Percentiles rank a stretch among this genome's conserved stretches.
phyloP scores from a whole-genome alignment of 2,888 invertebrate species.

The Campoplex capitator region DNA sequence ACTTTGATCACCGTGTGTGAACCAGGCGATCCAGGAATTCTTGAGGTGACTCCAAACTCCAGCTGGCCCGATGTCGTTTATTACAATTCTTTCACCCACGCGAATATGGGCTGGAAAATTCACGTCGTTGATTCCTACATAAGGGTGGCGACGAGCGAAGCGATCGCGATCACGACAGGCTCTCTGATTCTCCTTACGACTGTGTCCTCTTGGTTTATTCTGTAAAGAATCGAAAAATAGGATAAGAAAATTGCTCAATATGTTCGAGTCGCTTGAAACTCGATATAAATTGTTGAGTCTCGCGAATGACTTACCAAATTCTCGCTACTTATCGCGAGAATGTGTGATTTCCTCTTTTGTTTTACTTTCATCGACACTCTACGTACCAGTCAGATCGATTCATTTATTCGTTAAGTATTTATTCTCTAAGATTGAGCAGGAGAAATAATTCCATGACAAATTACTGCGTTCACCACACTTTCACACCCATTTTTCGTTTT shows the following conservation, averaged over 20 bases:
- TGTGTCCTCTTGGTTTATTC: conserved; percentile 69
- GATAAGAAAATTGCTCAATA: conserved; percentile 70
- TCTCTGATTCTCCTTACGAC: conserved; percentile 67
- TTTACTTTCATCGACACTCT: not conserved
- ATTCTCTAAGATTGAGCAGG: conserved; percentile 1
- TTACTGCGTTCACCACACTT: not conserved
- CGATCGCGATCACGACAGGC: conserved; percentile 68
- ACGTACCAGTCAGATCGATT: conserved; percentile 5
- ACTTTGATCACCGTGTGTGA: conserved; percentile 90
- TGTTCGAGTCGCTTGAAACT: not conserved
- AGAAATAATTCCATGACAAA: not conserved
- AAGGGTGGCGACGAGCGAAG: conserved; percentile 74
- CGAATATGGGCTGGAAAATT: conserved; percentile 98
- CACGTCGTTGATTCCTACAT: conserved; percentile 93
- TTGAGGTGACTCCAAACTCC: conserved; percentile 94
- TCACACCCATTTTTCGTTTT: not conserved
- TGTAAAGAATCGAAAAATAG: conserved; percentile 62
- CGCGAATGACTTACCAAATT: conserved; percentile 4
- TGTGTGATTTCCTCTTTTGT: not conserved
- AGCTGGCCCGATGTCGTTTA: conserved; percentile 97
- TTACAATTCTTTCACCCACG: conserved; percentile 96
- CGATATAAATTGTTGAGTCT: conserved; percentile 1
- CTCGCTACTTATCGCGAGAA: not conserved
- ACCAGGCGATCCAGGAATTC: conserved; percentile 89
- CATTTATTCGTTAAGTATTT: conserved; percentile 49